Evolutionary conservation across 1,140 invertebrate species (phyloP).

Genomic region (Atopsyche davidsoni): DNA sequence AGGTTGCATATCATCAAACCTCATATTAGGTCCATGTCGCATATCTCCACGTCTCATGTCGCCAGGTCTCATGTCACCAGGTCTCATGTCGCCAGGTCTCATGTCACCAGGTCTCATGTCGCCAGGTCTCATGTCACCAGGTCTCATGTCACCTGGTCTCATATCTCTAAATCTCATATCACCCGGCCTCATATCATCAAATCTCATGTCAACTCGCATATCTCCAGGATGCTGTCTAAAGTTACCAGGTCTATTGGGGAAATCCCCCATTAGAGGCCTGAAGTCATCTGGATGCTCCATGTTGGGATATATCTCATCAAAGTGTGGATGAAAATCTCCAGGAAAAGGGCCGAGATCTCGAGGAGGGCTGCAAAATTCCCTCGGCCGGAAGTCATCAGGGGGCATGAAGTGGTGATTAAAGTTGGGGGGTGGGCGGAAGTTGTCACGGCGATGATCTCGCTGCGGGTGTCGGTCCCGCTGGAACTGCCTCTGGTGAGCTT

Average conservation of each 20-base stretch:
- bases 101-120: not conserved
- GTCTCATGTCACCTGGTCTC: not conserved
- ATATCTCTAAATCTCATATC: not conserved
- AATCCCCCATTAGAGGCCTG: no score
- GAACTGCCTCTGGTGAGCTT: not conserved
- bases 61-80: not conserved
- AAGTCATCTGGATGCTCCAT: not conserved
- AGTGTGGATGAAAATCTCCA: not conserved
- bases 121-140: not conserved
- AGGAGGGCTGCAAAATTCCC: conserved; percentile 4
- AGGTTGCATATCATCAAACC: not conserved
- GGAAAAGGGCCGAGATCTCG: conserved; percentile 3
- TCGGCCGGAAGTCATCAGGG: not conserved
- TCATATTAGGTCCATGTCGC: not conserved
- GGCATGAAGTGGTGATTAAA: conserved; percentile 2
- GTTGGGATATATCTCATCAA: no score
- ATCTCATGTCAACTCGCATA: not conserved
- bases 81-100: not conserved
- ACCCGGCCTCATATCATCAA: not conserved
- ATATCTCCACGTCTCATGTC: not conserved
- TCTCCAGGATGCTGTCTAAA: conserved; percentile 2
- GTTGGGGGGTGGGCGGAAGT: not conserved
- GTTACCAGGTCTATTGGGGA: no score
- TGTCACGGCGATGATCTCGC: not conserved
- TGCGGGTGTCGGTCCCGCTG: not conserved